Conservation (phyloP, 1,140 invertebrate species). For the Pinna nobilis region DNA sequence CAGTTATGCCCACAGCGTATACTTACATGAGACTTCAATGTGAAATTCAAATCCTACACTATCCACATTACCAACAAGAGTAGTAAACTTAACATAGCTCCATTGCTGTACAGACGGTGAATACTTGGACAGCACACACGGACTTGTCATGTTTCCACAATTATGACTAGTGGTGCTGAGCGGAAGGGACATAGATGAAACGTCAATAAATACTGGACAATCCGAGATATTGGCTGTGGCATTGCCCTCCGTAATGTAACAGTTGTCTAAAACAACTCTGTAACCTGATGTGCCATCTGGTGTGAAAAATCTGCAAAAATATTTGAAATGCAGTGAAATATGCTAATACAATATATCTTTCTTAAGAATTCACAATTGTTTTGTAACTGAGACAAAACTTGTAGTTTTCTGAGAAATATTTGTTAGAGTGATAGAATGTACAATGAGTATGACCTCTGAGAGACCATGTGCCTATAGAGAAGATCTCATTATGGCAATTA, state of each 20-base stretch:
- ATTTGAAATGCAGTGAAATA: too few relatives aligned
- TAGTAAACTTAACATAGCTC: conserved; percentile 23
- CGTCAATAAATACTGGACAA: conserved; percentile 26
- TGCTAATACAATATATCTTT: background rate
- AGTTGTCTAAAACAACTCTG: conserved; percentile 4
- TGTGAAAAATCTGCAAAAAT: conserved; percentile 17
- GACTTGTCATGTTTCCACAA: conserved; percentile 3
- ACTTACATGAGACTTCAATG: too few relatives aligned
- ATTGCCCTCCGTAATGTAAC: conserved; percentile 1
- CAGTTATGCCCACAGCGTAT: too few relatives aligned
- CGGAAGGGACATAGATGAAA: conserved; percentile 15
- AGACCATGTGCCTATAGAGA: too few relatives aligned
- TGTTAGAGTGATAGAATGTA: too few relatives aligned
- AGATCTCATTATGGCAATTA: too few relatives aligned
- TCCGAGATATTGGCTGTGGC: background rate
- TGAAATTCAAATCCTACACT: too few relatives aligned
- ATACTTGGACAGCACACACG: background rate
- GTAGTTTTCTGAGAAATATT: too few relatives aligned
- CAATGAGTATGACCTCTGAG: too few relatives aligned
- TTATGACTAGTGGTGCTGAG: background rate
- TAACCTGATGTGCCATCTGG: conserved; percentile 27
- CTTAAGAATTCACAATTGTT: too few relatives aligned
- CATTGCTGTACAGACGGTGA: conserved; percentile 18
- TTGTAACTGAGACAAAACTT: too few relatives aligned
- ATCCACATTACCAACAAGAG: too few relatives aligned